Percentiles rank a stretch among this genome's conserved stretches.
These are phyloP conservation scores for Megaceryle torquata DNA, from an alignment of 2,113 vertebrate genomes.

Conservation along the genomic window DNA sequence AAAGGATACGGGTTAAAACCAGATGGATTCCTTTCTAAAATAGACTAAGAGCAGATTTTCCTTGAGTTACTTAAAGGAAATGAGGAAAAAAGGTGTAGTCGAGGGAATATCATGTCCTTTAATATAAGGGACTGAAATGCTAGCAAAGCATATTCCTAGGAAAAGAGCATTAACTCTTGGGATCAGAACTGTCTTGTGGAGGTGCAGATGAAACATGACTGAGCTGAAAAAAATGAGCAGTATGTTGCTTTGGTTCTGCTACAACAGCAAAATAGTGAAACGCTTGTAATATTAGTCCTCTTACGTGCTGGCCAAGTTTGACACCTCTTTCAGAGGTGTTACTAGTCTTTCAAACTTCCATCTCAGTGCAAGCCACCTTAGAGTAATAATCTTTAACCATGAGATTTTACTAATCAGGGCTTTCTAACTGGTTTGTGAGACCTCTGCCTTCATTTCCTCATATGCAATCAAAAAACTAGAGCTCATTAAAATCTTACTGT, in stretches of 20 bases:
- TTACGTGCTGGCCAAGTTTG: not conserved
- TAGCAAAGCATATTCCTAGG: not conserved
- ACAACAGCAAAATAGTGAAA: not conserved
- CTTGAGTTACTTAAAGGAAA: conserved; percentile 3
- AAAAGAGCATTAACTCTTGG: not conserved
- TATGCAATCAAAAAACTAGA: not conserved
- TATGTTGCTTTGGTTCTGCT: not conserved
- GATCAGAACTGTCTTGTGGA: not conserved
- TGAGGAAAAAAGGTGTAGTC: not conserved
- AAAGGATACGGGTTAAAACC: not conserved
- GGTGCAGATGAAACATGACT: not conserved
- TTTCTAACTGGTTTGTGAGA: not conserved
- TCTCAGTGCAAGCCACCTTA: not conserved
- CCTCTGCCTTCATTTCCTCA: not conserved
- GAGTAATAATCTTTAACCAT: not conserved
- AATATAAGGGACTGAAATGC: not conserved
- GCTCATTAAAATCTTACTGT: not conserved
- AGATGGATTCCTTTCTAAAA: not conserved
- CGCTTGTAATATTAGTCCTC: not conserved
- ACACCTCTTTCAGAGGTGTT: not conserved
- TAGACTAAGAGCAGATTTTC: not conserved
- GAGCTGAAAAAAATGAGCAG: not conserved
- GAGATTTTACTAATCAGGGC: not conserved
- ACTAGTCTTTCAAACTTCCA: not conserved
- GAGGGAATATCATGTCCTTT: not conserved